phyloP scores from a whole-genome alignment of 64 coral and sea anemone species.

The Catalaphyllia jardinei region DNA sequence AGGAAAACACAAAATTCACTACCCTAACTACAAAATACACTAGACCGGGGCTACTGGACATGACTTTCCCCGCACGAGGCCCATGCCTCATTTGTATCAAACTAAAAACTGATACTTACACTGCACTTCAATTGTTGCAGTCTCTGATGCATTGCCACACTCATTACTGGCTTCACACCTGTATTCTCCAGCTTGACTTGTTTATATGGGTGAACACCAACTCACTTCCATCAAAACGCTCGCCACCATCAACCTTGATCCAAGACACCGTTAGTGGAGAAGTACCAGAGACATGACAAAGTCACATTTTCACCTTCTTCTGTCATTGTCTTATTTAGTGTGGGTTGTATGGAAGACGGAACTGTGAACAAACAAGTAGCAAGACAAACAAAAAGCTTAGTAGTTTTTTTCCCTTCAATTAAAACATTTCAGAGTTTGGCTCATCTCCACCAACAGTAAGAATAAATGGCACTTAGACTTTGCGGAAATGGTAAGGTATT shows the following conservation, averaged over 20 bases:
- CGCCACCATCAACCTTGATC: background rate
- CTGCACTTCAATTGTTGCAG: background rate
- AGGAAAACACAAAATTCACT: too few species aligned
- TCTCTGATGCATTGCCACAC: background rate
- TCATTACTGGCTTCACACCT: conserved; percentile 12
- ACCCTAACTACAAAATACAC: too few species aligned
- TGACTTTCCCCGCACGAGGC: too few species aligned
- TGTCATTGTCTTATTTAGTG: background rate
- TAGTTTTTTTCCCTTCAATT: too few species aligned
- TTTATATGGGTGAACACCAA: background rate
- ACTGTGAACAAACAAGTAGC: background rate
- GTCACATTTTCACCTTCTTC: background rate
- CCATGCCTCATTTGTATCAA: too few species aligned
- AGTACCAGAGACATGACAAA: background rate
- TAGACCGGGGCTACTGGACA: too few species aligned
- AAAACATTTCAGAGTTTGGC: background rate
- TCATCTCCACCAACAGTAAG: too few species aligned
- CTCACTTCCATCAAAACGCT: background rate
- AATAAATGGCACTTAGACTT: too few species aligned
- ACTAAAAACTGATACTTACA: background rate
- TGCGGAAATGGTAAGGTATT: too few species aligned
- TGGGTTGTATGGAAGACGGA: background rate
- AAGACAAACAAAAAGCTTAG: too few species aligned
- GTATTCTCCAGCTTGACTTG: conserved; percentile 6
- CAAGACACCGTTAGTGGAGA: background rate